Base-by-base conservation (phyloP, 2,888 invertebrate species). In the Cosmorhoe ocellata region DNA sequence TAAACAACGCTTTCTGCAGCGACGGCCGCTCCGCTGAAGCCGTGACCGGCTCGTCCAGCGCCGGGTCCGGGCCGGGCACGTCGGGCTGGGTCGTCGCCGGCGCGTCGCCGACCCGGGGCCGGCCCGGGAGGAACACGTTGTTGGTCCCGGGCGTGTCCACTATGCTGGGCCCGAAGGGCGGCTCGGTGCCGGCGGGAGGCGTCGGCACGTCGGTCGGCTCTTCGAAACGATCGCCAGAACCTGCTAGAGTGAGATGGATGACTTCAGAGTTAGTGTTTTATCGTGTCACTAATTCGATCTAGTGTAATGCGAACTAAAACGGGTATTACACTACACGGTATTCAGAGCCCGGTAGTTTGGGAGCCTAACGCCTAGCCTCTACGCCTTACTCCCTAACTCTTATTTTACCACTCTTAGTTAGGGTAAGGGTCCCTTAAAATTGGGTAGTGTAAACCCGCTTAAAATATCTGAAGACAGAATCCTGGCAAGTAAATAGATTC, bases 1-100 rank as follows among this genome's bases (percentile, higher is more conserved):
- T 92, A 67, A 94, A 89, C 39, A 96, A 82, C 18, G 94, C 95
- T 58, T 91, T 90, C 8, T 91, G 91, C 2, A 94, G 78, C 9
- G 93, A 91, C 50, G 86, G 91, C 1, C 80, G 65, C 1, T 84
- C 79, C 0, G 89, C 90, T 37, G 87, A 77, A 26, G 59, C 79
- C 8, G 79, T 68, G 0, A 79, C 74, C 1, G 84, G 79, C 36
- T 77, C 71, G 8, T 78, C 78, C 43, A 55, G 72, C n/a, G 49
- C 60, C 30, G 67, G 61, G 8, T 31, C 36, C 9, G 43, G 7
- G 7, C 24, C 30, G 8, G 51, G 51, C 1, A 49, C 41, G 4
- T 39, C 45, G n/a, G 51, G 49, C 4, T 31, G 46, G 26, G 18
- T 44, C 40, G 46, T 55, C 36, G 52, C 43, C 30, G 55, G 51